Evolutionary conservation across 2,113 vertebrate genomes (phyloP).

Genomic region (Xiphophorus hellerii): DNA sequence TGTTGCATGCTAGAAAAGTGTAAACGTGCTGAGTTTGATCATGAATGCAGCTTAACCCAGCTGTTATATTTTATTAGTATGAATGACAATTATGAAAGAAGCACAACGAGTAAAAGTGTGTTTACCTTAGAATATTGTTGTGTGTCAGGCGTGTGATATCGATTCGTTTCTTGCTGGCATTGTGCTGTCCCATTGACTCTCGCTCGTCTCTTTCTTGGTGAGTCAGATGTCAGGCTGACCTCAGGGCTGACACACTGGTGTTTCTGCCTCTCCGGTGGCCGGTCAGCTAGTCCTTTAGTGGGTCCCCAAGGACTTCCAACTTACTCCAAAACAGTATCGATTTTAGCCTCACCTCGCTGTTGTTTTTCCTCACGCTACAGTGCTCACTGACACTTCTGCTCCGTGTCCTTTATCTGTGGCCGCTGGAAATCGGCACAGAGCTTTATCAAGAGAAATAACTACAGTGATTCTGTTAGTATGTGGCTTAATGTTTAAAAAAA

Average conservation of each 20-base stretch:
- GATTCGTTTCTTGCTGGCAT: slow-evolving; percentile 40
- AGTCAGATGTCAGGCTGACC: slow-evolving; percentile 61
- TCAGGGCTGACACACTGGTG: slow-evolving; percentile 44
- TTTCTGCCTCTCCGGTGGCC: slow-evolving; percentile 48
- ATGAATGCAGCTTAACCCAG: slow-evolving; percentile 13
- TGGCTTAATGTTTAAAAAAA: slow-evolving; percentile 5
- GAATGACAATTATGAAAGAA: neutral
- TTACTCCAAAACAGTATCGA: slow-evolving; percentile 66
- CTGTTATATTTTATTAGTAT: neutral
- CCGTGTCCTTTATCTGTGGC: slow-evolving; percentile 34
- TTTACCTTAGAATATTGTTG: slow-evolving; percentile 24
- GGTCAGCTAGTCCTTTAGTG: slow-evolving; percentile 66
- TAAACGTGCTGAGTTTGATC: slow-evolving; percentile 15
- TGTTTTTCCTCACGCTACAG: slow-evolving; percentile 65
- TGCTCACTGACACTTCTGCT: slow-evolving; percentile 44
- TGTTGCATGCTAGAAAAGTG: slow-evolving; percentile 4
- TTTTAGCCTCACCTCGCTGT: slow-evolving; percentile 58
- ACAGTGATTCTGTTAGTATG: slow-evolving; percentile 18
- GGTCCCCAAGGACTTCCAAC: slow-evolving; percentile 52
- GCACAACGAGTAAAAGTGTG: slow-evolving; percentile 8
- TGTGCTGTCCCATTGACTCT: slow-evolving; percentile 45
- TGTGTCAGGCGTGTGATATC: slow-evolving; percentile 36
- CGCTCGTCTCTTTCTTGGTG: slow-evolving; percentile 31
- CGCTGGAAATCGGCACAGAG: slow-evolving; percentile 14
- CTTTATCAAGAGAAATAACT: slow-evolving; percentile 35